Evolutionary conservation across 2,888 invertebrate species (phyloP), one percentile per base, ranked within the genome.

Genomic region (Drosophila lacicola): DNA sequence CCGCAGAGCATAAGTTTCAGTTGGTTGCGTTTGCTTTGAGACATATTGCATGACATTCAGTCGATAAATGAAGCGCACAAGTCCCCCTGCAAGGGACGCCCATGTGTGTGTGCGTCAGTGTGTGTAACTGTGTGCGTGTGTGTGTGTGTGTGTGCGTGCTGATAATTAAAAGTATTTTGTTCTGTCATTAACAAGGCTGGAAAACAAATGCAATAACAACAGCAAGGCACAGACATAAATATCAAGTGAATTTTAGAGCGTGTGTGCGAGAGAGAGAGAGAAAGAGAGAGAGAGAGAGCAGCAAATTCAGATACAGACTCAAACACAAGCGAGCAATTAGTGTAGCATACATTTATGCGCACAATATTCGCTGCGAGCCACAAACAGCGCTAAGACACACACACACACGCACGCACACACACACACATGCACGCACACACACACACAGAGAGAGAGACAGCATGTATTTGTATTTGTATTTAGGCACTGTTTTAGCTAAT

Each of bases 111-210:
- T 60, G 37, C 53, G 21, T 50, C n/a, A 36, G 33, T 25, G 39
- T 3, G n/a, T 39, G 5, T 51, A 10, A 47, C 19, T 62, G 62
- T 17, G 34, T 46, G 46, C 45, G 39, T 36, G 53, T 5, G 34
- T 46, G 46, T 47, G 39, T 36, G 53, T 5, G 39, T 34, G 34
- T 47, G 29, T 42, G 49, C 45, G 49, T 33, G 49, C 44, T 57
- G 83, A 77, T 84, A 83, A 86, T 83, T 83, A 78, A 77, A 83
- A 76, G 71, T 80, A 76, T 76, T 83, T 75, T 64, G 58, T 74
- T 68, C 54, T 49, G 68, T 55, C 68, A 73, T 80, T 75, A 82
- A 80, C 63, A 78, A 75, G 47, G 61, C 65, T 58, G 29, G 39
- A 55, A 51, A 47, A 65, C 55, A 56, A 49, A 51, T 25, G 55